Conservation (phyloP, 2,797 vertebrate species). For the Xenopus petersii region DNA sequence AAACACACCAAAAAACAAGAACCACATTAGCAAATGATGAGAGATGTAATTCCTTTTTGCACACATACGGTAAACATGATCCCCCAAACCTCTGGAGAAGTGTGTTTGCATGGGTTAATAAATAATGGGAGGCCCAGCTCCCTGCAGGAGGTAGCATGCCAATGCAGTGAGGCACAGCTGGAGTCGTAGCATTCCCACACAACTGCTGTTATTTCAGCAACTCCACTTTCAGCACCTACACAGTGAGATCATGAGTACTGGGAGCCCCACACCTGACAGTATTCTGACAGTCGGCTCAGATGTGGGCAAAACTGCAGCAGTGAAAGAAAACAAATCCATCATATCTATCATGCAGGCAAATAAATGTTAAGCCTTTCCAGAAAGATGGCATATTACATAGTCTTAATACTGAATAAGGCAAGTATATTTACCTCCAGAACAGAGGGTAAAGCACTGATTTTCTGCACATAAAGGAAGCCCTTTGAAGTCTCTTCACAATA, state of each 20-base stretch:
- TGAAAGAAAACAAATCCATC: constrained; percentile 16
- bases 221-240: constrained; percentile 39
- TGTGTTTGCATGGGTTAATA: constrained; percentile 13
- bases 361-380: neutral
- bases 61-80: no score
- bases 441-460: no score
- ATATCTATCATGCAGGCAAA: constrained; percentile 13
- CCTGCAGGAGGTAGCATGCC: constrained; percentile 47
- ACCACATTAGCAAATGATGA: no score
- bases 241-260: constrained; percentile 37
- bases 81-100: no score
- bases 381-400: no score
- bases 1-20: no score
- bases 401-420: no score
- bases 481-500: no score
- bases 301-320: neutral
- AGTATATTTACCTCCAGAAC: no score
- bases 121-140: constrained; percentile 26
- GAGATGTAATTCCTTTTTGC: no score
- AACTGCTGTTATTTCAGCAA: constrained; percentile 27
- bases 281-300: constrained; percentile 13
- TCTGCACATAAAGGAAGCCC: no score
- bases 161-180: constrained; percentile 33
- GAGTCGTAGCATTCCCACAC: constrained; percentile 7
- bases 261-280: constrained; percentile 30